Evolutionary conservation across 1,140 invertebrate genomes (phyloP).

Genomic region (Trinorchestia longiramus): DNA sequence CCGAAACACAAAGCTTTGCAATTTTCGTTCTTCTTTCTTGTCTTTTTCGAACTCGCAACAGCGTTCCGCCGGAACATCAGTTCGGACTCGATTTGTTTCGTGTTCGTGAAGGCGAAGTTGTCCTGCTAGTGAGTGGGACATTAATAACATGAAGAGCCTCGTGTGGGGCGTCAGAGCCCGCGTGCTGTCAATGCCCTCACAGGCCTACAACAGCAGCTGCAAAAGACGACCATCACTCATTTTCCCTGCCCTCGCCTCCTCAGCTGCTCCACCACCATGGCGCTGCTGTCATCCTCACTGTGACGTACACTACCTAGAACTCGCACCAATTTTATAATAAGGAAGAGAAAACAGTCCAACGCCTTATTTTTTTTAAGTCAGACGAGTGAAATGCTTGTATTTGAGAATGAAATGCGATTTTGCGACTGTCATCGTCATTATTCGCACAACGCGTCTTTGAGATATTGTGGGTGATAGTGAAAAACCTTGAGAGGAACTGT

Average conservation of each 20-base stretch:
- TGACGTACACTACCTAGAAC: background rate
- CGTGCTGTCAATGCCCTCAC: background rate
- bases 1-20: background rate
- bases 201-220: background rate
- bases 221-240: background rate
- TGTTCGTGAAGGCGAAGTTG: background rate
- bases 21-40: background rate
- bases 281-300: background rate
- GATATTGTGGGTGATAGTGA: no score
- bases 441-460: no score
- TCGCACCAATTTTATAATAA: no score
- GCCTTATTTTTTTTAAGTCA: no score
- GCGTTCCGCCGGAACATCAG: background rate
- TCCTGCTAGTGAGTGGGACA: background rate
- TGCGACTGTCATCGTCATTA: no score
- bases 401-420: no score
- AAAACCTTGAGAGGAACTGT: no score
- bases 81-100: background rate
- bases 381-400: no score
- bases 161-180: background rate
- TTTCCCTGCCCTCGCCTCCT: background rate
- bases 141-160: background rate
- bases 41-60: background rate
- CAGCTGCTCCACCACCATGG: background rate
- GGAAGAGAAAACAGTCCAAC: no score